Evolutionary conservation across 2,113 vertebrate species (phyloP).

Genomic region (Erythrocebus patas): DNA sequence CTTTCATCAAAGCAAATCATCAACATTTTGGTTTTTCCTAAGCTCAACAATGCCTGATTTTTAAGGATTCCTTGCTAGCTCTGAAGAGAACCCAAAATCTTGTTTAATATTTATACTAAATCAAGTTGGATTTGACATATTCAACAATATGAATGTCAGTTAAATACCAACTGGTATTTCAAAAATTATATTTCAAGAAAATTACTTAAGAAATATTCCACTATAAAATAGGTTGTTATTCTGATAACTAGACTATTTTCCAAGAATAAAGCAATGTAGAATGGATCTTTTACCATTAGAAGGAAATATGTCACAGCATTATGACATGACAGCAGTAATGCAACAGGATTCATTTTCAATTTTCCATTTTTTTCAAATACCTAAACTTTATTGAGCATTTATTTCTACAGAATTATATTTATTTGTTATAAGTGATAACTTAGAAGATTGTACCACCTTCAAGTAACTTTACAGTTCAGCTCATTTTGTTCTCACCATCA

Average conservation of each 20-base stretch:
- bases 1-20: not conserved
- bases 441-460: not conserved
- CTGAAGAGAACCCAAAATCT: not conserved
- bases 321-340: not conserved
- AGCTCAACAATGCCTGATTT: not conserved
- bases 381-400: not conserved
- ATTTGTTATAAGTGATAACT: not conserved
- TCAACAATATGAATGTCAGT: not conserved
- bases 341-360: not conserved
- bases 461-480: not conserved
- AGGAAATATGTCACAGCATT: not conserved
- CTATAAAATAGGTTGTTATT: not conserved
- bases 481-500: not conserved
- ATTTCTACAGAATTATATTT: not conserved
- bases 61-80: not conserved
- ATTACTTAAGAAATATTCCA: not conserved
- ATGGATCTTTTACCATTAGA: not conserved
- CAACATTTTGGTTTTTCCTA: not conserved
- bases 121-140: not conserved
- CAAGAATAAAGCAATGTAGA: not conserved
- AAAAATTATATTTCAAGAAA: not conserved
- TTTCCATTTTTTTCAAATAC: not conserved
- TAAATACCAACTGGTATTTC: not conserved
- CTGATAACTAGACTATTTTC: not conserved
- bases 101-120: not conserved